Evolutionary conservation across 2,888 invertebrate species (phyloP).

Genomic region (Drosophila kuntzei): DNA sequence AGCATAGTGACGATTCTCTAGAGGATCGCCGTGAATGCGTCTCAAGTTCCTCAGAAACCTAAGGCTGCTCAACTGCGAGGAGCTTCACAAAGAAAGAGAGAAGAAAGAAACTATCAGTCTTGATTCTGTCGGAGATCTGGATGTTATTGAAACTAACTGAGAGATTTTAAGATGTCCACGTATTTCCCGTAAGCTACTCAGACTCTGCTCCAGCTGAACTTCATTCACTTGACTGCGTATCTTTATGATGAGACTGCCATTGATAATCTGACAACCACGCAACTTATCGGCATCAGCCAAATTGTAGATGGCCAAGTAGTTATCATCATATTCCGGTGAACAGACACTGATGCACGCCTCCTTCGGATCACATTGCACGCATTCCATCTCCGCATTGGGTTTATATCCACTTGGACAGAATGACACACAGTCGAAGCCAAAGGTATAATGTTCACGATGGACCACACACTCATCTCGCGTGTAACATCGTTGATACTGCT

Average conservation of each 20-base stretch:
- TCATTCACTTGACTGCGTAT: conserved; percentile 85
- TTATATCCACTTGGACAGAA: conserved; percentile 71
- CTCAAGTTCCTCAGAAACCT: conserved; percentile 90
- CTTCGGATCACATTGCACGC: conserved; percentile 50
- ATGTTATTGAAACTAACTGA: conserved; percentile 56
- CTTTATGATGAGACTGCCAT: conserved; percentile 88
- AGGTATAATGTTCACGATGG: conserved; percentile 65
- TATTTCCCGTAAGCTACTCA: conserved; percentile 91
- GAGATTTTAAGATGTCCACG: conserved; percentile 90
- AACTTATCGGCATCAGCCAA: conserved; percentile 89
- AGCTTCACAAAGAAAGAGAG: conserved; percentile 86
- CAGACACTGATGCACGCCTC: conserved; percentile 71
- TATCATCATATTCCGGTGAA: conserved; percentile 27
- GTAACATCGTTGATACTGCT: conserved; percentile 88
- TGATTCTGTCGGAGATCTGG: background rate
- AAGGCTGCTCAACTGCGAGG: conserved; percentile 89
- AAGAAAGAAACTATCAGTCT: background rate
- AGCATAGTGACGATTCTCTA: conserved; percentile 87
- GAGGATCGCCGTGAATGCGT: conserved; percentile 88
- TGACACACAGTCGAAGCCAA: conserved; percentile 58
- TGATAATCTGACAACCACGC: conserved; percentile 91
- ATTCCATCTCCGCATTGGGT: conserved; percentile 39
- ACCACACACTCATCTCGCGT: conserved; percentile 88
- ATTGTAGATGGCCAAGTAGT: conserved; percentile 86
- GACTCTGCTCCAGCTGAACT: conserved; percentile 88